Percentiles rank a stretch among this genome's conserved stretches.
Evolutionary conservation across 2,113 vertebrate species (phyloP).

Genomic region (Muntiacus muntjak): DNA sequence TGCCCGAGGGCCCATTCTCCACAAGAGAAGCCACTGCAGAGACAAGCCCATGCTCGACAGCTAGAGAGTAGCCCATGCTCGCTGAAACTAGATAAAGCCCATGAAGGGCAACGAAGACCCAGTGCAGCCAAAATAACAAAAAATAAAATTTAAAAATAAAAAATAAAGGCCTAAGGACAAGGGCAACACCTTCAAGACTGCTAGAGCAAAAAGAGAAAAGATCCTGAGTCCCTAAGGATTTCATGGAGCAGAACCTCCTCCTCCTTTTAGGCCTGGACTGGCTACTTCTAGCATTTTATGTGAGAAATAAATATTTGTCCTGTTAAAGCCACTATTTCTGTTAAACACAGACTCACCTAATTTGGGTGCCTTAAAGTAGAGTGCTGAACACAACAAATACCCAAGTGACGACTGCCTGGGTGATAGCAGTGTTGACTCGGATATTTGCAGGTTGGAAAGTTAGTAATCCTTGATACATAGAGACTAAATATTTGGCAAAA

Average conservation of each 20-base stretch:
- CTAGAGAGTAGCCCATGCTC: not conserved
- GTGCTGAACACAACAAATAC: not conserved
- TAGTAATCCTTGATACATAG: not conserved
- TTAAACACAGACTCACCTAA: not conserved
- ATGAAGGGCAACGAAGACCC: not conserved
- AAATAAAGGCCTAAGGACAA: not conserved
- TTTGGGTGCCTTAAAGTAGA: not conserved
- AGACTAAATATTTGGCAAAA: not conserved
- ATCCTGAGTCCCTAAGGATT: not conserved
- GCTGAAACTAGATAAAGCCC: not conserved
- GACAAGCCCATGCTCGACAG: not conserved
- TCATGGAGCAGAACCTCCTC: not conserved
- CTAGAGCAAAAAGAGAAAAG: not conserved
- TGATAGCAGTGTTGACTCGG: not conserved
- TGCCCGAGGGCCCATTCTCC: not conserved
- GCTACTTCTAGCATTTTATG: not conserved
- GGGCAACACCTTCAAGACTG: not conserved
- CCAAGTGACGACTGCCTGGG: fast-evolving
- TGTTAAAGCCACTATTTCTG: not conserved
- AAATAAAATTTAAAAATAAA: not conserved
- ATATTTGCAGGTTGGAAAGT: not conserved
- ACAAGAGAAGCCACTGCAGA: not conserved
- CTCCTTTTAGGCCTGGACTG: not conserved
- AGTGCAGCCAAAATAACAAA: not conserved
- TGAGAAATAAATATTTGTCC: not conserved